These are phyloP conservation scores for Acanthosepion lycidas DNA, from an alignment of 2,888 invertebrate genomes.

Conservation along the genomic window DNA sequence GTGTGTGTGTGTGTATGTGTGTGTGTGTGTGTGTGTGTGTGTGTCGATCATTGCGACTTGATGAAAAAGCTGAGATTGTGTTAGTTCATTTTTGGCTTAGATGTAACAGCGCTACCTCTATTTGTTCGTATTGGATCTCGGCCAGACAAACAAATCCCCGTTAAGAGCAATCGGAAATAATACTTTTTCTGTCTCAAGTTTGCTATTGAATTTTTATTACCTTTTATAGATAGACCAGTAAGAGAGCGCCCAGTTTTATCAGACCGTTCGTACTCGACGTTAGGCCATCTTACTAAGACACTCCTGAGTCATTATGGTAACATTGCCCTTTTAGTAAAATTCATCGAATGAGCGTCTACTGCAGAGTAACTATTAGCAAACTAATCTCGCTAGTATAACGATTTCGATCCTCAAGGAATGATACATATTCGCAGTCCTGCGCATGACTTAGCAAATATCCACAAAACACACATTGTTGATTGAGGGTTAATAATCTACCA, in stretches of 20 bases:
- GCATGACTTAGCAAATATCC: no score
- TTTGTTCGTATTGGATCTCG: not conserved
- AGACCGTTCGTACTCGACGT: not conserved
- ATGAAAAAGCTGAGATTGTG: not conserved
- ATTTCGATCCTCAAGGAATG: no score
- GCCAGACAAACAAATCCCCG: not conserved
- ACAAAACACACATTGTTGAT: no score
- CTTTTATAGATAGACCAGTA: not conserved
- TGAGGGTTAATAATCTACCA: no score
- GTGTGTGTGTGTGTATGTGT: no score
- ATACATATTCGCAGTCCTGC: no score
- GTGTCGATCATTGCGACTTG: not conserved
- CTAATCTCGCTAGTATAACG: no score
- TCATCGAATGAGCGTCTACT: no score
- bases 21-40: no score
- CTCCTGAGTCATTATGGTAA: no score
- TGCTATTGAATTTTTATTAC: not conserved
- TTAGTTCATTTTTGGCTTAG: not conserved
- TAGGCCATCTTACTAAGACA: not conserved
- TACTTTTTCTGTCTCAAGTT: conserved; percentile 3
- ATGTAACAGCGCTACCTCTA: not conserved
- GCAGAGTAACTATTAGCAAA: no score
- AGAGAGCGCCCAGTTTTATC: not conserved
- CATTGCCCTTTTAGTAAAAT: no score
- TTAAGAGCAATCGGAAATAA: not conserved